Conservation (phyloP, 1,140 invertebrate genomes). For the Papilio polyxenes region DNA sequence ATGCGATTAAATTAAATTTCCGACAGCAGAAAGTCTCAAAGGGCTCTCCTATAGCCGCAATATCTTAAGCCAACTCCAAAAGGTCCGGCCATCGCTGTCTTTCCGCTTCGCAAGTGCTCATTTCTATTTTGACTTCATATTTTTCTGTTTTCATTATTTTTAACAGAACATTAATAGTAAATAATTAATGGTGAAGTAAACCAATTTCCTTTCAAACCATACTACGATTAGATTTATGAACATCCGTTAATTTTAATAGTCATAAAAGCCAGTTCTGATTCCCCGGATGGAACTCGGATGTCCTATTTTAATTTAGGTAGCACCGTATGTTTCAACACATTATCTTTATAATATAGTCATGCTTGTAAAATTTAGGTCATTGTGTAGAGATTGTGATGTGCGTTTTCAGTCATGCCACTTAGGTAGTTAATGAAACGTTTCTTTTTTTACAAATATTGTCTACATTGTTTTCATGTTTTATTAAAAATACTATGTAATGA, state of each 20-base stretch:
- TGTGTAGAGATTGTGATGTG: neutral
- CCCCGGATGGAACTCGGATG: neutral
- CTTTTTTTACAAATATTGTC: too few species aligned
- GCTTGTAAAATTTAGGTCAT: neutral
- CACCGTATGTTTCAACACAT: neutral
- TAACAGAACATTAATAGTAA: neutral
- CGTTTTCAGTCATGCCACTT: neutral
- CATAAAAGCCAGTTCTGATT: neutral
- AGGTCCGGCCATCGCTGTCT: slow-evolving; percentile 55
- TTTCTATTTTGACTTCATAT: slow-evolving; percentile 3
- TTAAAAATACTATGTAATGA: neutral
- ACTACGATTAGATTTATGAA: neutral
- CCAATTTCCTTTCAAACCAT: neutral
- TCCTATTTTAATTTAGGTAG: neutral
- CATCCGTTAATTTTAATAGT: neutral
- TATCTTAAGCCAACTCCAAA: slow-evolving; percentile 64
- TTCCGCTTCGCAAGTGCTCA: slow-evolving; percentile 40
- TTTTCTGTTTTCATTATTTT: slow-evolving; percentile 7
- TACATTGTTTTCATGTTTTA: neutral
- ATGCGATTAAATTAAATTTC: slow-evolving; percentile 78
- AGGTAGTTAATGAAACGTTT: neutral
- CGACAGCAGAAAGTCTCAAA: slow-evolving; percentile 72
- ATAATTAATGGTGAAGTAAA: neutral
- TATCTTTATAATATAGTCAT: neutral
- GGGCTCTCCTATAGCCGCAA: slow-evolving; percentile 69